Conservation (phyloP, 2,797 vertebrate genomes). For the Anomalospiza imberbis region DNA sequence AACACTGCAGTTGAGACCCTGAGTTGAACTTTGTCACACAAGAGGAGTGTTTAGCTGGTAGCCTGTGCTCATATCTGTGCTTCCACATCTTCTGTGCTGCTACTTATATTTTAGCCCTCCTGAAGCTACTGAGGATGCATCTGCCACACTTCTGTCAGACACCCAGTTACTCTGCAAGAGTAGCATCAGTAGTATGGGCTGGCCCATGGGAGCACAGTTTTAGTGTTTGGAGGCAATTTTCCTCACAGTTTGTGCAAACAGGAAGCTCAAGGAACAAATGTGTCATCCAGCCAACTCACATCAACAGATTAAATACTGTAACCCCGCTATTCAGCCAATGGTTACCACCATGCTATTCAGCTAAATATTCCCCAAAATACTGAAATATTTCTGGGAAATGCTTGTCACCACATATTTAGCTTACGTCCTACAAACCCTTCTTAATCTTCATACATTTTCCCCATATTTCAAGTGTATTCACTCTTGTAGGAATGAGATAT, state of each 20-base stretch:
- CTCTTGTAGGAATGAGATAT: background rate
- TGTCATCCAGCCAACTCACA: background rate
- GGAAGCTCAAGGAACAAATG: background rate
- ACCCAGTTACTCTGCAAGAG: background rate
- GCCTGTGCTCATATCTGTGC: background rate
- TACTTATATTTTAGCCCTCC: background rate
- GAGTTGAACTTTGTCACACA: background rate
- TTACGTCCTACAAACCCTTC: background rate
- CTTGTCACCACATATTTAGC: background rate
- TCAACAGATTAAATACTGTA: background rate
- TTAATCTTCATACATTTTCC: background rate
- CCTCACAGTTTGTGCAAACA: background rate
- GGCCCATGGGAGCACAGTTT: background rate
- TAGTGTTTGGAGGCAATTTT: background rate
- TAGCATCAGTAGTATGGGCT: background rate
- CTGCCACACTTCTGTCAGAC: background rate
- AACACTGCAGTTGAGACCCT: background rate
- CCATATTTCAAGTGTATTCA: background rate
- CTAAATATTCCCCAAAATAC: background rate
- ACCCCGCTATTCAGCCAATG: background rate
- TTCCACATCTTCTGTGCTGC: background rate
- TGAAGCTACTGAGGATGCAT: background rate
- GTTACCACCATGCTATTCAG: background rate
- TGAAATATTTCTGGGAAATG: background rate
- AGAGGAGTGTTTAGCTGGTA: background rate